These are phyloP conservation scores for Neosilurus mollespiculum DNA, from an alignment of 2,797 vertebrate genomes.

Conservation along the genomic window DNA sequence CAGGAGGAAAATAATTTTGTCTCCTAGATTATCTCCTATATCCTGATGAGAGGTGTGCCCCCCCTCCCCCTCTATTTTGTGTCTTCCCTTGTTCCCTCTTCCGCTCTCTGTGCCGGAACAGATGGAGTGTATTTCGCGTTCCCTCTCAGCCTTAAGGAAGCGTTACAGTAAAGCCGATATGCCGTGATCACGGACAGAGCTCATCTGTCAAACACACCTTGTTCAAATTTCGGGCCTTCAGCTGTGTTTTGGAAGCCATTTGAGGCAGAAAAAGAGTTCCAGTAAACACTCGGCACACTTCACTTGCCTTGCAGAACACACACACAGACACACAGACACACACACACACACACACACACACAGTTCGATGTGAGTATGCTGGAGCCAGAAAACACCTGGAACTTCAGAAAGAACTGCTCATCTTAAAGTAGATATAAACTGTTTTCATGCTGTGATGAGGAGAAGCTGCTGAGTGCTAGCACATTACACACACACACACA, in stretches of 20 bases:
- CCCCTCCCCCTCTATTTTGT: neutral
- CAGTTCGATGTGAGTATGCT: too few species aligned
- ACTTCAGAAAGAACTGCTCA: neutral
- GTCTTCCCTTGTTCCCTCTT: neutral
- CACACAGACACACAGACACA: neutral
- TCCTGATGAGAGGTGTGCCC: conserved; percentile 19
- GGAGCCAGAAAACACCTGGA: conserved; percentile 16
- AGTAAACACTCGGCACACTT: conserved; percentile 46
- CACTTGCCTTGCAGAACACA: neutral
- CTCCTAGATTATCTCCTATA: conserved; percentile 38
- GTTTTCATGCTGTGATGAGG: neutral
- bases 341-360: neutral
- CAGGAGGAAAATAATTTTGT: conserved; percentile 54
- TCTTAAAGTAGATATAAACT: neutral
- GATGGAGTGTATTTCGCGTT: conserved; percentile 57
- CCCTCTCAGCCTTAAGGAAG: conserved; percentile 54
- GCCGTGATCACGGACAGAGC: conserved; percentile 46
- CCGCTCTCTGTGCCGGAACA: conserved; percentile 43
- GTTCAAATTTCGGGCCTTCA: conserved; percentile 48
- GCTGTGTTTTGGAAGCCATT: conserved; percentile 51
- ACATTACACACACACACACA: neutral
- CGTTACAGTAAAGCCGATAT: conserved; percentile 48
- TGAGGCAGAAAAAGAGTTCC: conserved; percentile 42
- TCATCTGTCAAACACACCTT: conserved; percentile 54
- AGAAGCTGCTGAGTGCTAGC: neutral